Evolutionary conservation across 1,140 invertebrate genomes (phyloP).

Genomic region (Bombus sibiricus): DNA sequence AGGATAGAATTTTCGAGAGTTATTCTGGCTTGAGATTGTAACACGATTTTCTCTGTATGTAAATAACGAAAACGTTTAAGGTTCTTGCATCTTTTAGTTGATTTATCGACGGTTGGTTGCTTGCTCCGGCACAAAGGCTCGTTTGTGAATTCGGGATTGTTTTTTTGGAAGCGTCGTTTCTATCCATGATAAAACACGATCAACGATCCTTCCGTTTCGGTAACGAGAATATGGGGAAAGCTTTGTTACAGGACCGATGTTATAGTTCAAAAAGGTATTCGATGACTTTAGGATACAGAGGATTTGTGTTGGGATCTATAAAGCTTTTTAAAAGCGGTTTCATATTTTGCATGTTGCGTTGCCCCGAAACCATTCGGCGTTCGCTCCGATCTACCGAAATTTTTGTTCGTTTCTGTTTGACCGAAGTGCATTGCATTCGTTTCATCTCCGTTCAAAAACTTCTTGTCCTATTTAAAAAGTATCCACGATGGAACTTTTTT

Average conservation of each 20-base stretch:
- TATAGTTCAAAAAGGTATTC: not conserved
- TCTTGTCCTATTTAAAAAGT: too few species aligned
- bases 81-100: not conserved
- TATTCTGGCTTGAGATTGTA: not conserved
- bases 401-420: not conserved
- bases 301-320: not conserved
- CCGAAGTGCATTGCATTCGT: not conserved
- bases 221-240: not conserved
- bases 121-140: not conserved
- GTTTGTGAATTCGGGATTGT: not conserved
- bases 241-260: not conserved
- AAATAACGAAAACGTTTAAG: not conserved
- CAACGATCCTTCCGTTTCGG: not conserved
- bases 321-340: not conserved
- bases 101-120: not conserved
- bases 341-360: not conserved
- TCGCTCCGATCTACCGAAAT: not conserved
- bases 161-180: not conserved
- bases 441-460: too few species aligned
- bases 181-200: not conserved
- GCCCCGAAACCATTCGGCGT: not conserved
- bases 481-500: not conserved
- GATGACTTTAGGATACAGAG: not conserved
- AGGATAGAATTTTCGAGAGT: not conserved
- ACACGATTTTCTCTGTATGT: not conserved